Conservation (phyloP, 2,888 invertebrate genomes). For the Stenodema calcarata region DNA sequence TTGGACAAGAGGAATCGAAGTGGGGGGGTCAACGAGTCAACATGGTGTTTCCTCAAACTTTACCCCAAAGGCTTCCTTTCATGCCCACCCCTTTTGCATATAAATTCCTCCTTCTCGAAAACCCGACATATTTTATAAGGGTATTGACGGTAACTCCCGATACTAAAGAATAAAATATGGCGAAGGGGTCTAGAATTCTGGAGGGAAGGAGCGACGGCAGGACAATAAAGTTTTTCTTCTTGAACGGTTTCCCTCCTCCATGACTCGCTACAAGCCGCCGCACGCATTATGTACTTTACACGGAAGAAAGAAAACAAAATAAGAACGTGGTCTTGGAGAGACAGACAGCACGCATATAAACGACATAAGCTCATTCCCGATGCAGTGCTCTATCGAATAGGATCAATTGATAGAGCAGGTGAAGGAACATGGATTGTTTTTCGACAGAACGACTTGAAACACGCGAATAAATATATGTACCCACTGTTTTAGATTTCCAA, state of each 20-base stretch:
- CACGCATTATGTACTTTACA: slow-evolving; percentile 45
- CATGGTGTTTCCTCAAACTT: neutral
- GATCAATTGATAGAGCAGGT: neutral
- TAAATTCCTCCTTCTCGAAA: slow-evolving; percentile 44
- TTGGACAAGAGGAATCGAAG: neutral
- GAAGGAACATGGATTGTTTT: neutral
- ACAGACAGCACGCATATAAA: neutral
- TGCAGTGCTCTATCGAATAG: neutral
- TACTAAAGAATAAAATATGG: slow-evolving; percentile 46
- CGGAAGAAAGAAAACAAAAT: neutral
- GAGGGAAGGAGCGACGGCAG: neutral
- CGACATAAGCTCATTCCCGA: neutral
- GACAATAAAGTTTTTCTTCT: slow-evolving; percentile 45
- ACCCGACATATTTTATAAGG: slow-evolving; percentile 45
- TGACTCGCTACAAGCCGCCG: neutral
- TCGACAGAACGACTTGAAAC: neutral
- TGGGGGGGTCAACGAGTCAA: neutral
- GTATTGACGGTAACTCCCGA: slow-evolving; percentile 44
- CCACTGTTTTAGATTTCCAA: neutral
- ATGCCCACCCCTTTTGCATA: slow-evolving; percentile 36
- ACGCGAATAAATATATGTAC: neutral
- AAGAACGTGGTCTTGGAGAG: neutral
- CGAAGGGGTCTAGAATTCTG: neutral
- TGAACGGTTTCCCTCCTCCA: slow-evolving; percentile 11
- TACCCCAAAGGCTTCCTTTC: neutral